These are phyloP conservation scores for Megamerina dolium DNA, from an alignment of 2,888 invertebrate genomes.

Conservation along the genomic window DNA sequence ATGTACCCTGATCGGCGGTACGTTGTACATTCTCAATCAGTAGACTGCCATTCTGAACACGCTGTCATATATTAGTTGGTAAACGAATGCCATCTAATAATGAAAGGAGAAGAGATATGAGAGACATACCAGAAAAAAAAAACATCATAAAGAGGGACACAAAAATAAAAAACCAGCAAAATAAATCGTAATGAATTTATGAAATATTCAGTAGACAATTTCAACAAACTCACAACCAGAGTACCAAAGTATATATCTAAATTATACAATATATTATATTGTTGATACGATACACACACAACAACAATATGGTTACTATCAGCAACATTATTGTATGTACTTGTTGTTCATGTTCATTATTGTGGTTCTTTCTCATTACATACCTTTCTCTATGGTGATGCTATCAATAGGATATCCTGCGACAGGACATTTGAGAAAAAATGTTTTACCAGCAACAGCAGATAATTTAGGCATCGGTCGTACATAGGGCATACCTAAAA, in stretches of 20 bases:
- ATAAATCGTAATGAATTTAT: neutral
- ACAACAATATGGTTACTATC: too few relatives aligned
- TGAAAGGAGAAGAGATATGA: neutral
- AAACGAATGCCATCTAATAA: slow-evolving; percentile 67
- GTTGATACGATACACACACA: too few relatives aligned
- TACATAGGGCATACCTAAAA: slow-evolving; percentile 68
- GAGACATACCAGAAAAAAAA: neutral
- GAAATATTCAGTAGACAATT: neutral
- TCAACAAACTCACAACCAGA: too few relatives aligned
- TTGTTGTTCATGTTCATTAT: too few relatives aligned
- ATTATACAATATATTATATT: too few relatives aligned
- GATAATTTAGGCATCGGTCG: slow-evolving; percentile 79
- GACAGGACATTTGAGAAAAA: slow-evolving; percentile 81
- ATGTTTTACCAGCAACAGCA: slow-evolving; percentile 73
- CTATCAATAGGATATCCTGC: slow-evolving; percentile 82
- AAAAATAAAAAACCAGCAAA: neutral
- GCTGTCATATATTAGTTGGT: slow-evolving; percentile 79
- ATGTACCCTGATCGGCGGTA: slow-evolving; percentile 79
- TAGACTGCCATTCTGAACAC: slow-evolving; percentile 77
- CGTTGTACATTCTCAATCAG: slow-evolving; percentile 79
- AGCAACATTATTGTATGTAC: too few relatives aligned
- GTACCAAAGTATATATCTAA: too few relatives aligned
- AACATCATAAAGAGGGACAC: neutral
- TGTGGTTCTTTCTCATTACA: too few relatives aligned
- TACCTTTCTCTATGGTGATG: slow-evolving; percentile 83